Evolutionary conservation across 2,113 vertebrate genomes (phyloP).

Genomic region (Anoura caudifer): DNA sequence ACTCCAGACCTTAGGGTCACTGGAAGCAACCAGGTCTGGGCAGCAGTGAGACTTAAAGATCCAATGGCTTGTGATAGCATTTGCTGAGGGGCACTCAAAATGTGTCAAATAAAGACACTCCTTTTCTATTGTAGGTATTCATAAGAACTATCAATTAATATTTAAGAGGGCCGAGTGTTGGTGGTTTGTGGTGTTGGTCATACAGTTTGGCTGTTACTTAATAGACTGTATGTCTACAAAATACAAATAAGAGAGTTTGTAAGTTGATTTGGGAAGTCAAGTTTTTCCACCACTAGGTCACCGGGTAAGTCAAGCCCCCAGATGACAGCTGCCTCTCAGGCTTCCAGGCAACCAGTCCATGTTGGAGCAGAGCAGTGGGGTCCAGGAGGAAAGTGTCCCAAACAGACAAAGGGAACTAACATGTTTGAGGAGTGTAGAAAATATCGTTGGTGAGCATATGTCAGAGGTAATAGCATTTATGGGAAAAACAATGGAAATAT

Average conservation of each 20-base stretch:
- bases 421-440: not conserved
- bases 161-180: not conserved
- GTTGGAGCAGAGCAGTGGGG: not conserved
- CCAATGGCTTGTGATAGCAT: not conserved
- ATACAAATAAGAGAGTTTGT: not conserved
- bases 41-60: not conserved
- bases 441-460: not conserved
- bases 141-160: not conserved
- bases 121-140: not conserved
- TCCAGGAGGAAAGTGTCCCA: not conserved
- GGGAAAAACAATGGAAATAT: not conserved
- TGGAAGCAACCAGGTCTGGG: not conserved
- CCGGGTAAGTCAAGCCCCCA: not conserved
- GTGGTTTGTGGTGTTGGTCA: not conserved
- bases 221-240: not conserved
- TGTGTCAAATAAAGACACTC: not conserved
- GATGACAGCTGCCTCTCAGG: not conserved
- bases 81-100: not conserved
- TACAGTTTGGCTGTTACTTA: not conserved
- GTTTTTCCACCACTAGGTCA: not conserved
- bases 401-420: not conserved
- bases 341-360: not conserved
- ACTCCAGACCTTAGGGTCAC: rapidly evolving
- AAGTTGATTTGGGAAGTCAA: not conserved
- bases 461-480: not conserved